These are phyloP conservation scores for Taurulus bubalis DNA, from an alignment of 2,113 vertebrate genomes.

Conservation along the genomic window DNA sequence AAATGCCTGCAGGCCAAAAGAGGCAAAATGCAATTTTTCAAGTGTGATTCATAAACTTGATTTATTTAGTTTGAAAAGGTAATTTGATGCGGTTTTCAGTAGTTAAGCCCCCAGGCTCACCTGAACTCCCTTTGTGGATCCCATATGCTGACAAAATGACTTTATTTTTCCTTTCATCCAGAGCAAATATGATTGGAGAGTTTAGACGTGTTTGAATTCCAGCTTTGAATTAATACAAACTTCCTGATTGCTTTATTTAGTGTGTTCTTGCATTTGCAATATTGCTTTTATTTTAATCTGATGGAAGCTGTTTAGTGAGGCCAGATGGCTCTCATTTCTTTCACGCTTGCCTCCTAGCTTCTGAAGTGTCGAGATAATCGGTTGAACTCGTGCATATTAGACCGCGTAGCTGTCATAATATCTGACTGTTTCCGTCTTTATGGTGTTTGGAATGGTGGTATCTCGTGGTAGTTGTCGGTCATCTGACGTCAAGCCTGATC, in stretches of 20 bases:
- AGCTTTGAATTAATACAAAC: constrained; percentile 5
- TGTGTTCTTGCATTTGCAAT: neutral
- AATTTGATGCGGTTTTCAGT: neutral
- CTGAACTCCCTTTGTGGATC: neutral
- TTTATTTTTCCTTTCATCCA: neutral
- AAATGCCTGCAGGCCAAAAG: constrained; percentile 16
- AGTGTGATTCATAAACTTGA: neutral
- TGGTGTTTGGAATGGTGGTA: neutral
- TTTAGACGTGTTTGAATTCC: constrained; percentile 18
- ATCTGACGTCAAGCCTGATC: neutral
- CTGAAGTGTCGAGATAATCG: neutral
- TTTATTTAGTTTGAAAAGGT: neutral
- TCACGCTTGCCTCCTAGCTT: neutral
- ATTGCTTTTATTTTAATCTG: neutral
- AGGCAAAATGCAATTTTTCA: constrained; percentile 17
- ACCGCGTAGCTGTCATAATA: neutral
- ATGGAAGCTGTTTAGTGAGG: neutral
- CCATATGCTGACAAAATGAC: constrained; percentile 22
- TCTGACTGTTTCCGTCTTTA: neutral
- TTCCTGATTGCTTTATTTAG: constrained; percentile 1
- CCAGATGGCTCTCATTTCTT: constrained; percentile 3
- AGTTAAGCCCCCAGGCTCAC: neutral
- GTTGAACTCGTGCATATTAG: neutral
- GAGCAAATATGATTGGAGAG: neutral
- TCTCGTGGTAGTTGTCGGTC: neutral